Base-by-base conservation (phyloP, 2,888 invertebrate genomes). In the Mimumesa dahlbomi region DNA sequence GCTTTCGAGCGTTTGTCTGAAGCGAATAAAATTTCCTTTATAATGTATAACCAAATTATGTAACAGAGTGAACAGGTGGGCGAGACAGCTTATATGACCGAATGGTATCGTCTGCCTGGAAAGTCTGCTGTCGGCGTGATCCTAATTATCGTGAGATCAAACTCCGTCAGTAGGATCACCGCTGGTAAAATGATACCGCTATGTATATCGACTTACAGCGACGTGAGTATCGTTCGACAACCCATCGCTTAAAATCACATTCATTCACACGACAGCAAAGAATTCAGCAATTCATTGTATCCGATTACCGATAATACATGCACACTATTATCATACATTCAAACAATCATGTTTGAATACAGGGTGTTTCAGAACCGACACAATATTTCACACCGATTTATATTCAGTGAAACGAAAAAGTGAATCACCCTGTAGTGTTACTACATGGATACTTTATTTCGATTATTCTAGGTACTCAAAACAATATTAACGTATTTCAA, bases 51-150 rank as follows among this genome's bases (percentile, higher is more conserved):
- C 42, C 6, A n/a, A 38, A 6, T 22, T 0, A 25, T 34, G 4
- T 7, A 34, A 11, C 50, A 84, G 83, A 79, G 83, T n/a, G 50
- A 48, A 25, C 66, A 71, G 56, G 59, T 84, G 14, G 84, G 84
- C 2, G 76, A 79, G 22, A 68, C 54, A 11, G 71, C 76, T 2
- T 83, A 83, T 29, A 75, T 75, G 75, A 76, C 71, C 9, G 62
- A 83, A 2, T 84, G 82, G 82, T 83, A 82, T 9, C 42, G 50
- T 3, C 62, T 84, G 16, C 79, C 77, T 22, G 49, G 48, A 0
- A 77, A 72, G 62, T 72, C 59, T 14, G 69, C 77, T 0, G 53
- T 61, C 0, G 63, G 56, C 0, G 19, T 84, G 7, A 56, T 68
- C 1, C 34, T 84, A 2, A 62, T 75, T 7, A 82, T 82, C 31